Conservation (phyloP, 92 coral and sea anemone genomes). For the Zoanthus sansibaricus region DNA sequence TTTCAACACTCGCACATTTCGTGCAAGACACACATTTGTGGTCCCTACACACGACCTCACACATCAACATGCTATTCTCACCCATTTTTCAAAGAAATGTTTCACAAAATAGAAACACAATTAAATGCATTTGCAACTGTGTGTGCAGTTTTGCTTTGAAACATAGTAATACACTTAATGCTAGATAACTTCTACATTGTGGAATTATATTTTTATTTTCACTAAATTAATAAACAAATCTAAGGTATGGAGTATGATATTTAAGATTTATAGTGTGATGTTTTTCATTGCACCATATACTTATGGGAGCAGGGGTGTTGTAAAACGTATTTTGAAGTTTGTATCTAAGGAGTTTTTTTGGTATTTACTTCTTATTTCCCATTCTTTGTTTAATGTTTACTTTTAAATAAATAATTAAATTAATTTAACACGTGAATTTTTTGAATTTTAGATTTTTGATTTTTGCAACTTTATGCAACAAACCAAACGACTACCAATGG, state of each 20-base stretch:
- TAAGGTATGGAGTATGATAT: background rate
- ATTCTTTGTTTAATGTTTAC: background rate
- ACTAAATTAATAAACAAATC: too few species aligned
- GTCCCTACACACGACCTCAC: too few species aligned
- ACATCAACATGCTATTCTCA: too few species aligned
- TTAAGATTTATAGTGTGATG: background rate
- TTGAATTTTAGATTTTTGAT: background rate
- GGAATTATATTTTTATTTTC: too few species aligned
- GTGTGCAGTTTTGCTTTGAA: too few species aligned
- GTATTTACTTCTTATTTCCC: background rate
- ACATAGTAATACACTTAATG: too few species aligned
- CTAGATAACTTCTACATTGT: too few species aligned
- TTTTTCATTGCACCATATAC: background rate
- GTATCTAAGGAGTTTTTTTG: background rate
- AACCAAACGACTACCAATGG: background rate
- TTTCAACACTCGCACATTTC: too few species aligned
- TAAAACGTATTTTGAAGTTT: background rate
- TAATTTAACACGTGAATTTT: background rate
- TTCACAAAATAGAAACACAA: too few species aligned
- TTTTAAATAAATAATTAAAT: background rate
- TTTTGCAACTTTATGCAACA: constrained; percentile 6
- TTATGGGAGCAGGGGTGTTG: background rate
- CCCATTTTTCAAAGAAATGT: too few species aligned
- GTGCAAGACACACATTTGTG: too few species aligned
- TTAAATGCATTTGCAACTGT: too few species aligned